A percentile compares a stretch with the other conserved stretches of the same genome.
Evolutionary conservation across 2,797 vertebrate genomes (phyloP).

Genomic region (Sylvia borin): DNA sequence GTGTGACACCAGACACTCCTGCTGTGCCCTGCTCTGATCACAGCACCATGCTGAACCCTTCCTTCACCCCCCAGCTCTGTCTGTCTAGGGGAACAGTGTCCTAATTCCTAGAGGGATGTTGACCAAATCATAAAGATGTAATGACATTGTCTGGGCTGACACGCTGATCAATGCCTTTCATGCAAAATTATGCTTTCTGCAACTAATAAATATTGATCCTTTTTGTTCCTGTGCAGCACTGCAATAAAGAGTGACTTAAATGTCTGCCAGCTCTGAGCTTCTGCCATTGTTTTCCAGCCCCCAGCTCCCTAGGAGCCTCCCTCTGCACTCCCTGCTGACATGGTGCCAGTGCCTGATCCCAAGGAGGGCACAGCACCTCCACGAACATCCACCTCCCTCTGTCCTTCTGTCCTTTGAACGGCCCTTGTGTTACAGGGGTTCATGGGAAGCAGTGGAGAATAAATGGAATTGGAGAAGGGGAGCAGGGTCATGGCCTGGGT

Average conservation of each 20-base stretch:
- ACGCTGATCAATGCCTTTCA: conserved; percentile 51
- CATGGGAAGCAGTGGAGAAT: background rate
- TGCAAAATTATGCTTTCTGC: conserved; percentile 66
- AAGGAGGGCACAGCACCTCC: background rate
- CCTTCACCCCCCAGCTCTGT: background rate
- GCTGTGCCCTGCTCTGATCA: background rate
- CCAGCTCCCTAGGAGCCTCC: background rate
- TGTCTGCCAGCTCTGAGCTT: background rate
- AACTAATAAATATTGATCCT: conserved; percentile 69
- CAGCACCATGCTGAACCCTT: background rate
- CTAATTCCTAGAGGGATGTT: background rate
- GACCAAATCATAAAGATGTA: conserved; percentile 41
- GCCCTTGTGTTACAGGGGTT: background rate
- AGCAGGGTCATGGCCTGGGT: background rate
- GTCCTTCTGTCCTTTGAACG: background rate
- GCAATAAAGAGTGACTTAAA: conserved; percentile 49
- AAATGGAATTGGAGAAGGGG: background rate
- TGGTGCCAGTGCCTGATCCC: background rate
- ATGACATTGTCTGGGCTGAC: conserved; percentile 40
- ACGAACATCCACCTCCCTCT: background rate
- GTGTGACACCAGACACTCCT: background rate
- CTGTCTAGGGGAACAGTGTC: background rate
- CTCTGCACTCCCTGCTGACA: background rate
- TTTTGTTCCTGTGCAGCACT: conserved; percentile 44
- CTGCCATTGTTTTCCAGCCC: background rate